Evolutionary conservation across 2,888 invertebrate genomes (phyloP).

Genomic region (Willowsia nigromaculata): DNA sequence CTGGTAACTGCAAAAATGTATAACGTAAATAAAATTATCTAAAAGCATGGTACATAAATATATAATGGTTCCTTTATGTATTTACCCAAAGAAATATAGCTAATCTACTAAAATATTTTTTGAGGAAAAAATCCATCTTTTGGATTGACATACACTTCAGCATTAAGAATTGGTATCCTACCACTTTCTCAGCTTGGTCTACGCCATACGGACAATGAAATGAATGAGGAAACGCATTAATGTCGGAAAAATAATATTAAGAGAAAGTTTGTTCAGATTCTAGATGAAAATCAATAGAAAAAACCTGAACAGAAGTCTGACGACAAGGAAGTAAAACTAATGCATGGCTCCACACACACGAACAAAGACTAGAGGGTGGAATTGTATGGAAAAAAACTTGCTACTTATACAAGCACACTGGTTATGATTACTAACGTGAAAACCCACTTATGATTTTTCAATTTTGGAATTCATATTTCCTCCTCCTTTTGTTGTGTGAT

Average conservation of each 20-base stretch:
- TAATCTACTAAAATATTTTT: not conserved
- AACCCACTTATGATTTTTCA: slow-evolving; percentile 45
- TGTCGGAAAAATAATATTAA: not conserved
- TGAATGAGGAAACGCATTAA: not conserved
- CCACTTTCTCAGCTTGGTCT: too few relatives aligned
- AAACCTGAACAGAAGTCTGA: not conserved
- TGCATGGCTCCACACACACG: not conserved
- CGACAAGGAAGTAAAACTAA: not conserved
- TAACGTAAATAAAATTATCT: too few relatives aligned
- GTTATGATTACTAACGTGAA: not conserved
- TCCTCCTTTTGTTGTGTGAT: not conserved
- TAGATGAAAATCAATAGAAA: slow-evolving; percentile 20
- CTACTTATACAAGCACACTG: not conserved
- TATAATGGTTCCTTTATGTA: too few relatives aligned
- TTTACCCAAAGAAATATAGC: too few relatives aligned
- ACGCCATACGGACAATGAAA: not conserved
- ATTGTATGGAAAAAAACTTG: not conserved
- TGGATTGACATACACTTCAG: too few relatives aligned
- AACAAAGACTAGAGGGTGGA: not conserved
- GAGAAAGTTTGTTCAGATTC: too few relatives aligned
- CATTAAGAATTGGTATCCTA: too few relatives aligned
- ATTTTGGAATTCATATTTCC: slow-evolving; percentile 42
- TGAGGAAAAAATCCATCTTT: not conserved
- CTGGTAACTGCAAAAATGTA: too few relatives aligned
- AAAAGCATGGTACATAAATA: too few relatives aligned